Conservation (phyloP, 2,113 vertebrate genomes). For the Phalacrocorax pelagicus region DNA sequence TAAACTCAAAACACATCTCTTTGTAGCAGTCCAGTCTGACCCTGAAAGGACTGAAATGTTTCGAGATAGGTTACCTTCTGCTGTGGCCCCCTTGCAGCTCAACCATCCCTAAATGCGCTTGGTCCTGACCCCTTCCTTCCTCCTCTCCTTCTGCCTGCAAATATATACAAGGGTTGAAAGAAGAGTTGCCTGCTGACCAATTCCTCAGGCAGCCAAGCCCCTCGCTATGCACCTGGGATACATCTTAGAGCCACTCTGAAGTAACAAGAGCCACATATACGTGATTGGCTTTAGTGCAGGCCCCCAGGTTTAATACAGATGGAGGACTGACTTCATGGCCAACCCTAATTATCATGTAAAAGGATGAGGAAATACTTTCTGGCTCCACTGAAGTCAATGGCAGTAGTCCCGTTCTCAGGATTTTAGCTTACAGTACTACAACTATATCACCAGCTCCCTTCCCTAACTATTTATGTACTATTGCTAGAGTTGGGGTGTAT, state of each 20-base stretch:
- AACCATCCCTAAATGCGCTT: background rate
- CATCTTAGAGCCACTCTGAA: background rate
- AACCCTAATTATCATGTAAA: background rate
- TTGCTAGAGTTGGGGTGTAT: background rate
- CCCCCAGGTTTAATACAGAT: background rate
- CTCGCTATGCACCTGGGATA: background rate
- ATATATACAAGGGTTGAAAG: accelerated
- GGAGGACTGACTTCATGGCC: background rate
- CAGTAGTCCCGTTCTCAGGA: conserved; percentile 3
- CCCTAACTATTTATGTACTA: background rate
- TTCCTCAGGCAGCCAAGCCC: background rate
- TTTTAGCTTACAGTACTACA: background rate
- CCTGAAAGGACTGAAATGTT: background rate
- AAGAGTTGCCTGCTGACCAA: background rate
- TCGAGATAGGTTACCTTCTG: background rate
- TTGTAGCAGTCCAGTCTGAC: background rate
- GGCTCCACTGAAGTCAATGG: background rate
- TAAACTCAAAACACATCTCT: background rate
- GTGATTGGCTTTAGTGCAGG: background rate
- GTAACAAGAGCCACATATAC: background rate
- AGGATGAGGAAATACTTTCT: conserved; percentile 7
- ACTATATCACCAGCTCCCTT: background rate
- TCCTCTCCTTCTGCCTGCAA: background rate
- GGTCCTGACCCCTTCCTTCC: background rate
- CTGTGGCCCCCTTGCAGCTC: background rate